Evolutionary conservation across 2,888 invertebrate species (phyloP), one percentile per base, ranked within the genome.

Genomic region (Megamerina dolium): DNA sequence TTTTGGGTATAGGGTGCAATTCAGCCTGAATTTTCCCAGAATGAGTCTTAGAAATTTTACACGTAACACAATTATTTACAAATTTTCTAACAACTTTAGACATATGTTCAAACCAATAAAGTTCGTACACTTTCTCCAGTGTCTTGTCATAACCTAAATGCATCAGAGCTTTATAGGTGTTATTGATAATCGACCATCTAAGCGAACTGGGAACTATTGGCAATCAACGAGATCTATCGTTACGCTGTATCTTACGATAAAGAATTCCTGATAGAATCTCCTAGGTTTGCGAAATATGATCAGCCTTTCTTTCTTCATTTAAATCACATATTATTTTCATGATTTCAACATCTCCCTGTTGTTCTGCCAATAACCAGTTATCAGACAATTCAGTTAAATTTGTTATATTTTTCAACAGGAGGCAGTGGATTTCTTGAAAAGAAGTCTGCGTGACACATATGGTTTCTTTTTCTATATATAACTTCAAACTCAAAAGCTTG

Each of bases 111-210:
- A 39, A 39, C 31, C 39, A 39, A 14, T 39, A 39, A 14, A 21
- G 23, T n/a, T 41, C 35, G 18, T 41, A 40, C 3, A 41, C 38
- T 18, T 48, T 44, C 8, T 44, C 32, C 30, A 44, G 30, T 14
- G 48, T 48, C 17, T 48, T 48, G 26, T 41, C 43, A n/a, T n/a
- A n/a, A n/a, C n/a, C n/a, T n/a, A n/a, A n/a, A n/a, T n/a, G n/a
- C n/a, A n/a, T n/a, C n/a, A n/a, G n/a, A n/a, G n/a, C n/a, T n/a
- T n/a, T n/a, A 17, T 29, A 46, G 20, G 46, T 41, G 26, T 43
- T 32, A 37, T 46, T 43, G 33, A 42, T 44, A 10, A 46, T 23
- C 4, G 41, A 23, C 16, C n/a, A n/a, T n/a, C n/a, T n/a, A n/a
- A n/a, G n/a, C n/a, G n/a, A n/a, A n/a, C n/a, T n/a, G n/a, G n/a